Conservation (phyloP, 2,113 vertebrate genomes). For the Hippolais icterina region DNA sequence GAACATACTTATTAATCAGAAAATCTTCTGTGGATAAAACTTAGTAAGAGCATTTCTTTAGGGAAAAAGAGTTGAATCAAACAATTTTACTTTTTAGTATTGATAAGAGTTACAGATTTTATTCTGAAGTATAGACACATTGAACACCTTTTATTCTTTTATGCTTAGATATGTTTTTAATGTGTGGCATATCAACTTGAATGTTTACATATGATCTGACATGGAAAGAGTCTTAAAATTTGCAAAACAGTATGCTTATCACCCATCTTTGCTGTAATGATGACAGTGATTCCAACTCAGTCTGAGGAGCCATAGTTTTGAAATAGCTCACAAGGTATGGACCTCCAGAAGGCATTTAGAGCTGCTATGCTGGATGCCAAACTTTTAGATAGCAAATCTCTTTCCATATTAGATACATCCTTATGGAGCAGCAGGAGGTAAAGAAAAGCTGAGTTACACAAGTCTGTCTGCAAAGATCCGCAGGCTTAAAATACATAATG, state of each 20-base stretch:
- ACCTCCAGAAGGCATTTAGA: not conserved
- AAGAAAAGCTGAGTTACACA: not conserved
- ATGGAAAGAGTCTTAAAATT: not conserved
- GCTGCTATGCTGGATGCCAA: not conserved
- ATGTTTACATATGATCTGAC: not conserved
- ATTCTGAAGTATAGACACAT: not conserved
- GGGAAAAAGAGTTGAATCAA: not conserved
- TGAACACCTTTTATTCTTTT: not conserved
- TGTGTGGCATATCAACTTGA: not conserved
- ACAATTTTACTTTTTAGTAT: not conserved
- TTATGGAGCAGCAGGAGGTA: not conserved
- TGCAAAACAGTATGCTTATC: not conserved
- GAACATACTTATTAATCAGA: not conserved
- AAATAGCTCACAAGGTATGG: not conserved
- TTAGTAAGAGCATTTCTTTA: not conserved
- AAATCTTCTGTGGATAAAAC: not conserved
- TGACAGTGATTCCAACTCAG: not conserved
- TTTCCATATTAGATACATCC: not conserved
- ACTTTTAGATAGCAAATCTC: not conserved
- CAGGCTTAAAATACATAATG: not conserved
- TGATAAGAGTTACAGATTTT: not conserved
- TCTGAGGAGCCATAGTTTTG: not conserved
- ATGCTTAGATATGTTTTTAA: not conserved
- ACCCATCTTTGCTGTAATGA: not conserved
- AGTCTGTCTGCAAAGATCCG: not conserved